Evolutionary conservation across 2,888 invertebrate species (phyloP).

Genomic region (Uloborus plumipes): DNA sequence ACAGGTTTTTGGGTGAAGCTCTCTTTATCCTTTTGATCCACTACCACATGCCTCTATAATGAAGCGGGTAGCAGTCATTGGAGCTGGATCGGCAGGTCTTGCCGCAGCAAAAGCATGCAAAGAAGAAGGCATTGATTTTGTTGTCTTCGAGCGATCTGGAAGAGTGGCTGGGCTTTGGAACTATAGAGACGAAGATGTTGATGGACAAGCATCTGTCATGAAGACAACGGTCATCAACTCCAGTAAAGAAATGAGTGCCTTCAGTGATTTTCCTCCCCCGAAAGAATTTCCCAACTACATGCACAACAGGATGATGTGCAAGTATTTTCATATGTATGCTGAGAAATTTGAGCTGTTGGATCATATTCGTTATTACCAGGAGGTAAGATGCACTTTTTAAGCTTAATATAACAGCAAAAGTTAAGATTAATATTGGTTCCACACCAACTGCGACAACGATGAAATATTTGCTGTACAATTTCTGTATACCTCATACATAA

Average conservation of each 20-base stretch:
- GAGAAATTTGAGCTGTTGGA: conserved; percentile 69
- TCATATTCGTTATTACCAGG: conserved; percentile 69
- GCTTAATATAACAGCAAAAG: no score
- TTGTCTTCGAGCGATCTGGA: conserved; percentile 70
- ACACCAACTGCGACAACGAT: no score
- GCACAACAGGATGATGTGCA: conserved; percentile 70
- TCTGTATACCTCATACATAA: no score
- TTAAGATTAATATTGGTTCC: no score
- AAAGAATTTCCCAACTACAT: conserved; percentile 70
- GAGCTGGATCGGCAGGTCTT: conserved; percentile 72
- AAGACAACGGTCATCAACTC: conserved; percentile 71
- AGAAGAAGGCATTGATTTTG: conserved; percentile 70
- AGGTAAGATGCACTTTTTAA: conserved; percentile 50
- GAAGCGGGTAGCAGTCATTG: conserved; percentile 68
- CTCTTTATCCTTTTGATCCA: no score
- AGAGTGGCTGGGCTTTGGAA: conserved; percentile 71
- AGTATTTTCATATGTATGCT: conserved; percentile 70
- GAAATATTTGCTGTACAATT: no score
- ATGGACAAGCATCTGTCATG: conserved; percentile 69
- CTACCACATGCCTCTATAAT: conserved; percentile 6
- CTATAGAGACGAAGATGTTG: conserved; percentile 66
- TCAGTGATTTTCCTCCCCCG: conserved; percentile 71
- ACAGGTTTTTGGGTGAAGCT: no score
- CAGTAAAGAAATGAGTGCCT: conserved; percentile 71
- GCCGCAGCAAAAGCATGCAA: conserved; percentile 70